Evolutionary conservation across 2,888 invertebrate species (phyloP).

Genomic region (Biston betularia): DNA sequence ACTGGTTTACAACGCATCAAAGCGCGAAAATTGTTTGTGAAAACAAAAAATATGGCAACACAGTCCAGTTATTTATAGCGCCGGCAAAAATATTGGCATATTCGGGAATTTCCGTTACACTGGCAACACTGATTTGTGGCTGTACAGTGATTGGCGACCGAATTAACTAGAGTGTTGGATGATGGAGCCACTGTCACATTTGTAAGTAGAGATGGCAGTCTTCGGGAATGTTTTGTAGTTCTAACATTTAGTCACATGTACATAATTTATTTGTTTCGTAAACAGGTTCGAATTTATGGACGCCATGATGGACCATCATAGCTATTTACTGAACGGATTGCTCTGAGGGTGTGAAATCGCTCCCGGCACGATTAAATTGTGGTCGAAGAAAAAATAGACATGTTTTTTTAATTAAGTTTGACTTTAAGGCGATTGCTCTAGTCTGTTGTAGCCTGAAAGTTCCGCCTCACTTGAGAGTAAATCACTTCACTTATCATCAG

Average conservation of each 20-base stretch:
- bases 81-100: constrained; percentile 54
- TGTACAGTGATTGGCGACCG: background rate
- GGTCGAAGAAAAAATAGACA: background rate
- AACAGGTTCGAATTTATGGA: constrained; percentile 36
- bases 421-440: too few species aligned
- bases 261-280: constrained; percentile 24
- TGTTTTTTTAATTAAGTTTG: background rate
- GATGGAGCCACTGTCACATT: background rate
- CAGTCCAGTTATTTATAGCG: constrained; percentile 49
- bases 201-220: background rate
- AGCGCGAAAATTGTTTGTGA: constrained; percentile 52
- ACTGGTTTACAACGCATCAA: constrained; percentile 38
- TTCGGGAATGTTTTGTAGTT: background rate
- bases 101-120: constrained; percentile 49
- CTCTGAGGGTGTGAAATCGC: constrained; percentile 1
- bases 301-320: constrained; percentile 34
- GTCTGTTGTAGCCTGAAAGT: too few species aligned
- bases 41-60: constrained; percentile 48
- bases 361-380: background rate
- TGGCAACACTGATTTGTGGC: constrained; percentile 55
- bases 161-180: background rate
- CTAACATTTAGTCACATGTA: background rate
- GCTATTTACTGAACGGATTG: constrained; percentile 23
- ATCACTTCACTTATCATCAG: too few species aligned
- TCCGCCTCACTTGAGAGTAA: too few species aligned